Conservation (phyloP, 2,888 invertebrate species). For the Sarcophaga rosellei region DNA sequence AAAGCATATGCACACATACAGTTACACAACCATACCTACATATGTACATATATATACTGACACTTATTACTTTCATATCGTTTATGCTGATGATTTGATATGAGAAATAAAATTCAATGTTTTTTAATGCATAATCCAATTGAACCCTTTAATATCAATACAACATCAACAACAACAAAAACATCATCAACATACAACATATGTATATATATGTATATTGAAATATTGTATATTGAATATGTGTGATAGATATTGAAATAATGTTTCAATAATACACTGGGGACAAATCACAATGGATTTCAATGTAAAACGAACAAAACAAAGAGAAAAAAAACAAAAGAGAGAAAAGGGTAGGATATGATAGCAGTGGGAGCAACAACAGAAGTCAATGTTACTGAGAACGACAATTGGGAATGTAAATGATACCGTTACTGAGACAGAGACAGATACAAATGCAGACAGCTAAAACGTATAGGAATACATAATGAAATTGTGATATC, state of each 20-base stretch:
- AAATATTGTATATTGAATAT: constrained; percentile 13
- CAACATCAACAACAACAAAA: constrained; percentile 27
- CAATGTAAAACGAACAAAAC: constrained; percentile 6
- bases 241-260: constrained; percentile 37
- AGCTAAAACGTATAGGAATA: constrained; percentile 29
- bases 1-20: background rate
- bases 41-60: background rate
- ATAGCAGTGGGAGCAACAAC: constrained; percentile 11
- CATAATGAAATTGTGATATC: constrained; percentile 38
- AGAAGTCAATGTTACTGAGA: constrained; percentile 35
- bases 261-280: constrained; percentile 55
- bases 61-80: background rate
- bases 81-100: constrained; percentile 42
- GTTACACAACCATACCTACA: background rate
- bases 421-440: constrained; percentile 24
- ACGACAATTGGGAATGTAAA: constrained; percentile 3
- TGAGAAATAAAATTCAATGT: constrained; percentile 15
- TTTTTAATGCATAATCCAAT: constrained; percentile 52
- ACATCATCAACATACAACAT: constrained; percentile 25
- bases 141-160: constrained; percentile 49
- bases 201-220: background rate
- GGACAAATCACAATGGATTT: constrained; percentile 52
- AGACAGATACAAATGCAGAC: background rate
- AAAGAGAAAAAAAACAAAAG: background rate
- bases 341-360: background rate